Percentiles rank a stretch among this genome's conserved stretches.
Conservation (phyloP, 2,113 vertebrate genomes). For the Orthonyx spaldingii region DNA sequence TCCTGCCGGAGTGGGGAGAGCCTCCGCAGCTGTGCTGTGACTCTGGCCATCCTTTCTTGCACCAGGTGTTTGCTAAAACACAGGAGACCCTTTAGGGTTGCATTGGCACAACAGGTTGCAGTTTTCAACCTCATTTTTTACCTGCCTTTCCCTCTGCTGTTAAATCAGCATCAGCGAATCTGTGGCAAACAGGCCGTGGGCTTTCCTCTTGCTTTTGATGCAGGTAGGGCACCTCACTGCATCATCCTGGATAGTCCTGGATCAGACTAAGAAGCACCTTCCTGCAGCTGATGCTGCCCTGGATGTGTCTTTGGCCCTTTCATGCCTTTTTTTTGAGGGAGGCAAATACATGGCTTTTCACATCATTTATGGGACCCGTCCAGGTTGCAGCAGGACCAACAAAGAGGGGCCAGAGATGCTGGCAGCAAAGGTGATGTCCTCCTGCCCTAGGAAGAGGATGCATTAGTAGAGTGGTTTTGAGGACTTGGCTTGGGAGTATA, state of each 20-base stretch:
- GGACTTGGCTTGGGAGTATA: background rate
- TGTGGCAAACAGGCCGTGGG: rapidly evolving
- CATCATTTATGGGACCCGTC: background rate
- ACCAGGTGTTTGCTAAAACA: background rate
- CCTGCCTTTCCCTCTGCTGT: background rate
- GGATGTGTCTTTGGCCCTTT: background rate
- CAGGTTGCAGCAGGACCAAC: background rate
- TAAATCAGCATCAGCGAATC: rapidly evolving
- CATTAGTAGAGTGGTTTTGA: background rate
- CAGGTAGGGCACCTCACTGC: background rate
- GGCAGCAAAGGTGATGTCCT: background rate
- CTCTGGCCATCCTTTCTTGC: background rate
- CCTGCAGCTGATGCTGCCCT: background rate
- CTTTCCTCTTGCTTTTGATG: background rate
- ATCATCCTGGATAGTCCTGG: background rate
- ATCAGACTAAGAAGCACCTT: background rate
- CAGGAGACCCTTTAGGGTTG: background rate
- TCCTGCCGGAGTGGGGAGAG: rapidly evolving
- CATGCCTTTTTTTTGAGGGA: background rate
- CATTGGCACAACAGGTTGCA: background rate
- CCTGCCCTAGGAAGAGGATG: background rate
- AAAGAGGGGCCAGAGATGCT: background rate
- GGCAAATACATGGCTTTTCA: background rate
- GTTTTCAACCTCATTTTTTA: background rate
- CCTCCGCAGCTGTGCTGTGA: rapidly evolving